A percentile compares a stretch with the other conserved stretches of the same genome.
Conservation (phyloP, 2,888 invertebrate species). For the Meandrusa payeni region DNA sequence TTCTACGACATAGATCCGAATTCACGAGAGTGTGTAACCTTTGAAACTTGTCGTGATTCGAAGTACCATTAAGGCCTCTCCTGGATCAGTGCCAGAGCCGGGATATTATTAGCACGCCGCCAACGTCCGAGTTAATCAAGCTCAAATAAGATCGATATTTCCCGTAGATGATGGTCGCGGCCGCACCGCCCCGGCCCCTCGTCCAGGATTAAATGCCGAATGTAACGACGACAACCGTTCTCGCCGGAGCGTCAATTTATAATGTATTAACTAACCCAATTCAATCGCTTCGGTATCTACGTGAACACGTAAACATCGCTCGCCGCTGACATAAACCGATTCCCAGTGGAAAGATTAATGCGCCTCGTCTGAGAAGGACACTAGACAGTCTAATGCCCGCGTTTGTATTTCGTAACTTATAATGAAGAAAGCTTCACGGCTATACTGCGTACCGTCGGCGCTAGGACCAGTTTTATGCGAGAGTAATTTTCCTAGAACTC, state of each 20-base stretch:
- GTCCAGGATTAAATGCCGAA: conserved; percentile 46
- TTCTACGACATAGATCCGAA: conserved; percentile 26
- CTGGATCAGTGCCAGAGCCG: conserved; percentile 72
- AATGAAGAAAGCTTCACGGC: conserved; percentile 31
- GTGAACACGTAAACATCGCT: conserved; percentile 33
- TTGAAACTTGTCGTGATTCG: conserved; percentile 73
- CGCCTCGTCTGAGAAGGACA: conserved; percentile 14
- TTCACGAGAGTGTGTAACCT: conserved; percentile 52
- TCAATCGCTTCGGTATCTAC: conserved; percentile 33
- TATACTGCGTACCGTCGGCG: conserved; percentile 28
- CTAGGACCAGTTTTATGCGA: conserved; percentile 40
- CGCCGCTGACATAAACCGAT: conserved; percentile 16
- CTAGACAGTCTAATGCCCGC: conserved; percentile 24
- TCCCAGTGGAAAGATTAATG: conserved; percentile 16
- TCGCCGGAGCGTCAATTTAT: conserved; percentile 34
- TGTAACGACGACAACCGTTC: conserved; percentile 35
- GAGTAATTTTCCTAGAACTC: conserved; percentile 39
- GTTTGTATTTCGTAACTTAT: conserved; percentile 21
- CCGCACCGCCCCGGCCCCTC: conserved; percentile 40
- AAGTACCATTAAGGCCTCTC: conserved; percentile 76
- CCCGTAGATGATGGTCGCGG: conserved; percentile 67
- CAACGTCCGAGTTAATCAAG: conserved; percentile 77
- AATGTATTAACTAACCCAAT: conserved; percentile 38
- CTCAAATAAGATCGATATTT: conserved; percentile 80
- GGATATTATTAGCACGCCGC: conserved; percentile 76